These are phyloP conservation scores for Hoplostethus atlanticus DNA, from an alignment of 2,797 vertebrate genomes.

Conservation along the genomic window DNA sequence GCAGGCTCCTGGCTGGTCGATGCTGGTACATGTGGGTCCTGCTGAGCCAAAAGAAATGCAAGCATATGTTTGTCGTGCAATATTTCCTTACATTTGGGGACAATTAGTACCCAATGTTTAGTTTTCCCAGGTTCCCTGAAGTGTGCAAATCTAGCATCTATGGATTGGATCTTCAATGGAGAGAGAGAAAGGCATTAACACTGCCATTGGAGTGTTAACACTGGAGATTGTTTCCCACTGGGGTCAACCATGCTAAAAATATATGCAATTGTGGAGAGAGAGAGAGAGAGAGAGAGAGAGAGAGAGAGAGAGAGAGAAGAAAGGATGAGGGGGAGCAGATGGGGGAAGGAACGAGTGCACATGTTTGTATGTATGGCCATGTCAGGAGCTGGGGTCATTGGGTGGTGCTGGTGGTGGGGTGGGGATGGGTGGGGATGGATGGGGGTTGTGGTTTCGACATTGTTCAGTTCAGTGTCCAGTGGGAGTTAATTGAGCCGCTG, in stretches of 20 bases:
- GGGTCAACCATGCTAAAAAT: constrained; percentile 76
- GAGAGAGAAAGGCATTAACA: constrained; percentile 28
- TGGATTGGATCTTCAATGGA: constrained; percentile 42
- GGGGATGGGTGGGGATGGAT: background rate
- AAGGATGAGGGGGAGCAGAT: constrained; percentile 57
- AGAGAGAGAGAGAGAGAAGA: background rate
- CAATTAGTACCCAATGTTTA: constrained; percentile 11
- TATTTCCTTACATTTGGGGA: background rate
- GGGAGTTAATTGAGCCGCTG: constrained; percentile 66
- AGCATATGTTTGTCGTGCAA: background rate
- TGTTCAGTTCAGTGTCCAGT: constrained; percentile 42
- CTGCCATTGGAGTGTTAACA: constrained; percentile 64
- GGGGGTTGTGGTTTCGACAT: constrained; percentile 12
- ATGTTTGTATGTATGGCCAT: background rate
- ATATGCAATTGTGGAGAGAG: constrained; percentile 53
- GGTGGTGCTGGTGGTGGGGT: constrained; percentile 9
- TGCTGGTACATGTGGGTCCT: constrained; percentile 1
- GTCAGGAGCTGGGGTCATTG: constrained; percentile 14
- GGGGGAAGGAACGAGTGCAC: constrained; percentile 31
- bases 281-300: background rate
- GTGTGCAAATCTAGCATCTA: constrained; percentile 41
- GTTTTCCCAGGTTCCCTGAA: constrained; percentile 30
- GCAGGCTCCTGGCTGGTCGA: background rate
- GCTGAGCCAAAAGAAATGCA: constrained; percentile 1
- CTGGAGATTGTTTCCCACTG: constrained; percentile 51